phyloP scores from a whole-genome alignment of 1,140 invertebrate genomes.

The Hypothenemus hampei region DNA sequence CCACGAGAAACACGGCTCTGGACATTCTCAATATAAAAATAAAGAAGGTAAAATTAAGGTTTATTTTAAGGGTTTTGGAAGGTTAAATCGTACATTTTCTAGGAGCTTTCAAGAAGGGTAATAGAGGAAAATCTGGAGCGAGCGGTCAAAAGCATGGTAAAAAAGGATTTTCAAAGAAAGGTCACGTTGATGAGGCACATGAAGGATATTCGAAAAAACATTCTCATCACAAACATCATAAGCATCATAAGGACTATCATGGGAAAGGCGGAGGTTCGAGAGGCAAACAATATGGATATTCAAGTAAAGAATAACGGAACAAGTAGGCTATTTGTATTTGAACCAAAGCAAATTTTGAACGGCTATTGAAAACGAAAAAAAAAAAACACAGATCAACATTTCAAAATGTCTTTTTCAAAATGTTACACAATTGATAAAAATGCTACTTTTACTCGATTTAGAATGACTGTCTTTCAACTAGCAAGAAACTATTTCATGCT shows the following conservation, averaged over 20 bases:
- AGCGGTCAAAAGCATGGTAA: constrained; percentile 68
- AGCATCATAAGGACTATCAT: constrained; percentile 55
- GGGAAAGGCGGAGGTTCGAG: constrained; percentile 56
- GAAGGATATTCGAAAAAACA: constrained; percentile 58
- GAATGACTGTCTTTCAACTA: too few relatives aligned
- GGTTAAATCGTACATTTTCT: too few relatives aligned
- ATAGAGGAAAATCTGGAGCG: constrained; percentile 62
- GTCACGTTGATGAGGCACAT: constrained; percentile 58
- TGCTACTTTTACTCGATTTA: too few relatives aligned
- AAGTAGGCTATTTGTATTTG: too few relatives aligned
- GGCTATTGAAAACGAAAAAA: too few relatives aligned
- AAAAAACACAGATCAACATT: too few relatives aligned
- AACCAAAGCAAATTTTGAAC: too few relatives aligned
- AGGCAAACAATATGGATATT: constrained; percentile 55
- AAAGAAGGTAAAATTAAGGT: constrained; percentile 52
- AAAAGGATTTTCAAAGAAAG: constrained; percentile 67
- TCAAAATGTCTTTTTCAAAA: too few relatives aligned
- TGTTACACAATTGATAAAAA: too few relatives aligned
- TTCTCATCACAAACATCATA: constrained; percentile 57
- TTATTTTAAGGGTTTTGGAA: too few relatives aligned
- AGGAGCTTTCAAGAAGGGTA: constrained; percentile 63
- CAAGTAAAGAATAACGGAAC: not conserved
- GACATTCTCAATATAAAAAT: constrained; percentile 63
- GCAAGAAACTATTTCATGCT: not conserved
- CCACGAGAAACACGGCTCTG: constrained; percentile 56